phyloP scores from a whole-genome alignment of 2,113 vertebrate species.

The Varanus salvator region DNA sequence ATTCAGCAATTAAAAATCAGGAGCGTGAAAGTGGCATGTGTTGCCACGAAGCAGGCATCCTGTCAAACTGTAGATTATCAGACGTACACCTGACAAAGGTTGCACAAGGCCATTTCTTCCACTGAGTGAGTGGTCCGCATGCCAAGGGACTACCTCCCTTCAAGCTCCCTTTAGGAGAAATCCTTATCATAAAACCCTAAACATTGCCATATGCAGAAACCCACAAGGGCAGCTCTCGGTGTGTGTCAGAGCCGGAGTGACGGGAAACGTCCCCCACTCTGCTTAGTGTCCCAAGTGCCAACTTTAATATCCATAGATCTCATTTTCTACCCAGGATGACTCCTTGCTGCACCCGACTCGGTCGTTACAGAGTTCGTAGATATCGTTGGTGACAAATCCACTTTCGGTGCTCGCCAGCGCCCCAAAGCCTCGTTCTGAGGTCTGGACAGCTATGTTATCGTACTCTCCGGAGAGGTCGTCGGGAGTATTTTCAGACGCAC shows the following conservation, averaged over 20 bases:
- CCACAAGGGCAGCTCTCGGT: neutral
- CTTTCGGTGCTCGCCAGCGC: conserved; percentile 83
- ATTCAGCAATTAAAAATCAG: neutral
- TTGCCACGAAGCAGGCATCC: neutral
- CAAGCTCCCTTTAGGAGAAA: neutral
- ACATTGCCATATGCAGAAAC: rapidly evolving
- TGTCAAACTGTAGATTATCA: conserved; percentile 7
- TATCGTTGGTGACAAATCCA: conserved; percentile 93
- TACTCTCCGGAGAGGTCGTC: conserved; percentile 76
- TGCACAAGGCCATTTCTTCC: neutral
- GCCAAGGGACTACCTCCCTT: neutral
- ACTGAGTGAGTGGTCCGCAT: neutral
- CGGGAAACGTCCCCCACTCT: neutral
- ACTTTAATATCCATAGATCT: conserved; percentile 90
- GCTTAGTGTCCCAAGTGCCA: neutral
- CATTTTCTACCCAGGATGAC: conserved; percentile 94
- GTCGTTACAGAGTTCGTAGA: conserved; percentile 86
- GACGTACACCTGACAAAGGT: neutral
- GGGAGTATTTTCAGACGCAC: conserved; percentile 61
- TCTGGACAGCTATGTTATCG: conserved; percentile 72
- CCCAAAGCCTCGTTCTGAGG: conserved; percentile 82
- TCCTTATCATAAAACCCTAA: neutral
- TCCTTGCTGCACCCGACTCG: conserved; percentile 71
- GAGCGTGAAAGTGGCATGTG: conserved; percentile 1
- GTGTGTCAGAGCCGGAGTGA: neutral